Conservation (phyloP, 2,113 vertebrate genomes). For the Athene noctua region DNA sequence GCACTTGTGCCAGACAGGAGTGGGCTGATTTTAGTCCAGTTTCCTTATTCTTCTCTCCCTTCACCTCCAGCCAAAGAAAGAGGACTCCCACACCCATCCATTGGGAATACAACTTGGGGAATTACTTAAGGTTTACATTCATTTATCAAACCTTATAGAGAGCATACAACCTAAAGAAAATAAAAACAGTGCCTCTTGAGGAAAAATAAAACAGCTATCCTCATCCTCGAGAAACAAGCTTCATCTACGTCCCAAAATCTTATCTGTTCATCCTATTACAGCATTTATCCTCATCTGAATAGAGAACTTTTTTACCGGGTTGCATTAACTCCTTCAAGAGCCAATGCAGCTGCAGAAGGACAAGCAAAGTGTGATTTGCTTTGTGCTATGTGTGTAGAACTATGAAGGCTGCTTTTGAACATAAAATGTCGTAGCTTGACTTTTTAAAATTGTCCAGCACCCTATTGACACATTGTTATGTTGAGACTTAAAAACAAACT, state of each 20-base stretch:
- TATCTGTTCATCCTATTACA: neutral
- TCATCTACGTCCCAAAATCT: neutral
- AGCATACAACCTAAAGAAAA: neutral
- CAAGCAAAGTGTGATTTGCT: neutral
- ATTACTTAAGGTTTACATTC: neutral
- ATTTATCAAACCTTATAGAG: neutral
- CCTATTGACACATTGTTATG: neutral
- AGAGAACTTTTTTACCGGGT: neutral
- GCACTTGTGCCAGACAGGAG: neutral
- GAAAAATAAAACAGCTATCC: neutral
- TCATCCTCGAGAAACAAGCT: neutral
- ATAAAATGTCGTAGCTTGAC: neutral
- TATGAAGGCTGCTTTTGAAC: neutral
- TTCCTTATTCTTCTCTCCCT: neutral
- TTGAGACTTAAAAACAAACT: neutral
- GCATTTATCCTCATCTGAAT: neutral
- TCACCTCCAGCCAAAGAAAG: neutral
- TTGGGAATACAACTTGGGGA: neutral
- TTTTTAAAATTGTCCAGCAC: neutral
- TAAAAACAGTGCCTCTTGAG: neutral
- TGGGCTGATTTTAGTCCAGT: neutral
- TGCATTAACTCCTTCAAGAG: neutral
- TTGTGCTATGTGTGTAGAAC: neutral
- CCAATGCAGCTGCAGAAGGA: neutral
- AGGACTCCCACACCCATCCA: neutral